phyloP scores from a whole-genome alignment of 2,797 vertebrate species.

The Chanos chanos region DNA sequence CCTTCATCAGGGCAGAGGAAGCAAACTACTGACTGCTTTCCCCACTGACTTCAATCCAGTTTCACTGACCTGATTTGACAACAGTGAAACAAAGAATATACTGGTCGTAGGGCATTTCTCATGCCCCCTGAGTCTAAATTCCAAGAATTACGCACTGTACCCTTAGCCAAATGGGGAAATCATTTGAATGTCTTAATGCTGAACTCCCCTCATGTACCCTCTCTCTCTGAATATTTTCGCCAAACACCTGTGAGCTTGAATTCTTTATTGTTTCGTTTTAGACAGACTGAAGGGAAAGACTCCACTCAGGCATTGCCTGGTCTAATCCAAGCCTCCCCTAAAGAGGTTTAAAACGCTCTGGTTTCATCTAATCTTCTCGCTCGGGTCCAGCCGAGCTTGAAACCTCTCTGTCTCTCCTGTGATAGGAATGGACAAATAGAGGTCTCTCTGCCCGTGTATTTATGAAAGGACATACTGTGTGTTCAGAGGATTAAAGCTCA shows the following conservation, averaged over 20 bases:
- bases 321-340: constrained; percentile 89
- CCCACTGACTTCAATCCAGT: too few species aligned
- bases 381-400: constrained; percentile 81
- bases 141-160: not conserved
- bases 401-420: constrained; percentile 77
- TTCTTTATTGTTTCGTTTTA: constrained; percentile 74
- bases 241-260: constrained; percentile 77
- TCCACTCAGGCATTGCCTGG: constrained; percentile 67
- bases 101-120: too few species aligned
- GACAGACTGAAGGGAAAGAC: constrained; percentile 67
- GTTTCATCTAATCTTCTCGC: constrained; percentile 98
- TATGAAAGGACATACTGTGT: constrained; percentile 87
- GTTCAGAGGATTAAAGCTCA: constrained; percentile 80
- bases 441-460: constrained; percentile 67
- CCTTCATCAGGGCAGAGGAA: too few species aligned
- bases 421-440: constrained; percentile 88
- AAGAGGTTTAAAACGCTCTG: constrained; percentile 93
- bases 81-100: too few species aligned
- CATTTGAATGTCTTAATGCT: constrained; percentile 13
- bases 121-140: not conserved
- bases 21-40: too few species aligned
- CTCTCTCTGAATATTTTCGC: constrained; percentile 63
- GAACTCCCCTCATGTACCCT: constrained; percentile 26
- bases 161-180: not conserved
- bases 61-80: too few species aligned